These are phyloP conservation scores for Xestia ashworthii DNA, from an alignment of 2,888 invertebrate species.

Conservation along the genomic window DNA sequence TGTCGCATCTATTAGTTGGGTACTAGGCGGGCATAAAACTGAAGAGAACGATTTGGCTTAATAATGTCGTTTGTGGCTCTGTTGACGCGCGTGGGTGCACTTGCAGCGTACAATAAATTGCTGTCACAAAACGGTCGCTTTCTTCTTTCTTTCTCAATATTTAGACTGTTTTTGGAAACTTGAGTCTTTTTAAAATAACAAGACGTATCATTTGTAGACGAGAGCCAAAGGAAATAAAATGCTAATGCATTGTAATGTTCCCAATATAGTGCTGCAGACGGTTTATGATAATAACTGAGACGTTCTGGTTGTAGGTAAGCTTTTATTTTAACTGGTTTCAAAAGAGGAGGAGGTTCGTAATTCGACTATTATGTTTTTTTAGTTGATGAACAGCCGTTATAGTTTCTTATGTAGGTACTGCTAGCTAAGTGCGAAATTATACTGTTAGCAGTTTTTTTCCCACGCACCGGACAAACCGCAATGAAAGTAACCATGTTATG, in stretches of 20 bases:
- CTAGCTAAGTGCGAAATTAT: conserved; percentile 18
- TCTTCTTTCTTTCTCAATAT: conserved; percentile 65
- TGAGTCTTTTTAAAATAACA: conserved; percentile 52
- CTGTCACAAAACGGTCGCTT: conserved; percentile 67
- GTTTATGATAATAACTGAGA: conserved; percentile 26
- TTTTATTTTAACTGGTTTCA: neutral
- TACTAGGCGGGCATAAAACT: conserved; percentile 81
- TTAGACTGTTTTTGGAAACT: conserved; percentile 54
- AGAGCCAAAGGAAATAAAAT: conserved; percentile 53
- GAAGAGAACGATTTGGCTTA: conserved; percentile 79
- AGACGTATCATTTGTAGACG: conserved; percentile 43
- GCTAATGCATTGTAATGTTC: conserved; percentile 37
- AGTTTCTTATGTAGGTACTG: neutral
- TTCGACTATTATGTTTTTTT: neutral
- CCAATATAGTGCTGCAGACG: conserved; percentile 5
- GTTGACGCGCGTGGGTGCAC: conserved; percentile 76
- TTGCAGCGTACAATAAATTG: conserved; percentile 54
- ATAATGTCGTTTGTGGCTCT: conserved; percentile 77
- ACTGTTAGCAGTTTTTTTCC: conserved; percentile 40
- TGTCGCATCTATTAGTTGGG: conserved; percentile 76
- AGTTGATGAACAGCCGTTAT: neutral
- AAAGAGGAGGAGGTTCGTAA: neutral
- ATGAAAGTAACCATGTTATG: conserved; percentile 59
- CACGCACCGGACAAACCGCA: conserved; percentile 60
- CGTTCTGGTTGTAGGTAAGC: conserved; percentile 3